Base-by-base conservation (phyloP, 2,113 vertebrate genomes). In the Eptesicus fuscus region DNA sequence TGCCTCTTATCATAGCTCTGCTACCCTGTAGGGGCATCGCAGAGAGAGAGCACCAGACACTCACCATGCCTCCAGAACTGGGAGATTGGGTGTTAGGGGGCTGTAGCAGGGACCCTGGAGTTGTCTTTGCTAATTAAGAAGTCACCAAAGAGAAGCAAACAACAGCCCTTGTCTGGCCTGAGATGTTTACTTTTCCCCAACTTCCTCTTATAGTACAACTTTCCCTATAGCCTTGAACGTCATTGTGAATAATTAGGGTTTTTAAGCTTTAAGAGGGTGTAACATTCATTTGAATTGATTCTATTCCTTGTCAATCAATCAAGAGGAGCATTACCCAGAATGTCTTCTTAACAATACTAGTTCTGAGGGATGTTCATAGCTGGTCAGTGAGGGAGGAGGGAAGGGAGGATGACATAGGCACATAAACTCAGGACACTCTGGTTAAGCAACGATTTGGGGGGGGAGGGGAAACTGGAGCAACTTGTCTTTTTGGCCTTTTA, bases 401-500 rank as follows among this genome's bases (percentile, higher is more conserved):
- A 32, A 63, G 10, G 40, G n/a, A 83, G 17, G 28, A 14, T 70
- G 61, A 18, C 51, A 1, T 12, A 2, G 42, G 22, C 80, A 51
- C 12, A 86, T 73, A 67, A 95, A 89, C 12, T 71, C 70, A 59
- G 76, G 44, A 49, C 70, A 49, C 51, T 53, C 44, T 78, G 25
- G 9, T 20, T 89, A 76, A 83, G 25, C 47, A 74, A 78, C 73
- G 40, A 51, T n/a, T n/a, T 1, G 11, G 25, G 20, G 53, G 53
- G 20, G 47, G 23, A 28, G 30, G 37, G 37, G 37, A 37, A 37
- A 37, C 37, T 78, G 23, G 4, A 42, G 1, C 28, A 61, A 14
- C 40, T 77, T 83, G 40, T 53, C 70, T 84, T 95, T 95, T 59
- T 85, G 49, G n/a, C 67, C 73, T 91, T 95, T 94, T 88, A 78